Conservation (phyloP, 2,113 vertebrate species). For the Amphiprion percula region DNA sequence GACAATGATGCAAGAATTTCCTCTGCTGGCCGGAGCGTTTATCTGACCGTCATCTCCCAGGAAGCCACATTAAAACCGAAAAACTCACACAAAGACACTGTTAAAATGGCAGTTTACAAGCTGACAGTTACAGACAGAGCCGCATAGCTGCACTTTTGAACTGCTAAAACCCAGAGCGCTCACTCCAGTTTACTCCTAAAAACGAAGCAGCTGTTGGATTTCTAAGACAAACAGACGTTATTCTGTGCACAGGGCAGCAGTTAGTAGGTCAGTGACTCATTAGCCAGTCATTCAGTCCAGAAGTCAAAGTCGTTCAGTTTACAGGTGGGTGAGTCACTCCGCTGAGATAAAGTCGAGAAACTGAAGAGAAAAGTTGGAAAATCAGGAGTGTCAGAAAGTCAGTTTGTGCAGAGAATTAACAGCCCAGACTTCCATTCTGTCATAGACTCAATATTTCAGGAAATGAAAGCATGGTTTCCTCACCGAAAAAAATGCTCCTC, state of each 20-base stretch:
- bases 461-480: constrained; percentile 63
- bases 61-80: constrained; percentile 37
- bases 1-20: constrained; percentile 66
- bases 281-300: constrained; percentile 44
- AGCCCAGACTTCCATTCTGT: constrained; percentile 52
- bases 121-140: background rate
- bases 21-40: constrained; percentile 32
- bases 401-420: constrained; percentile 38
- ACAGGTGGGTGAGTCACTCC: constrained; percentile 35
- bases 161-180: background rate
- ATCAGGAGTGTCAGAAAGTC: background rate
- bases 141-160: constrained; percentile 9
- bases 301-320: constrained; percentile 37
- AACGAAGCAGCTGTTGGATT: constrained; percentile 15
- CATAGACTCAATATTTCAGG: constrained; percentile 51
- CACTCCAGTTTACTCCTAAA: constrained; percentile 26
- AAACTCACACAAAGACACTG: constrained; percentile 21
- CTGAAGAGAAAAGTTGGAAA: constrained; percentile 1
- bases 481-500: too few species aligned
- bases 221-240: constrained; percentile 46
- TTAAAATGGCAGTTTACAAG: constrained; percentile 19
- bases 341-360: constrained; percentile 5
- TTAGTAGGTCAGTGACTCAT: constrained; percentile 74
- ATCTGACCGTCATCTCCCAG: constrained; percentile 35
- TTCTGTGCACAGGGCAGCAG: constrained; percentile 30